Conservation (phyloP, 2,888 invertebrate species). For the Drosophila monieri region DNA sequence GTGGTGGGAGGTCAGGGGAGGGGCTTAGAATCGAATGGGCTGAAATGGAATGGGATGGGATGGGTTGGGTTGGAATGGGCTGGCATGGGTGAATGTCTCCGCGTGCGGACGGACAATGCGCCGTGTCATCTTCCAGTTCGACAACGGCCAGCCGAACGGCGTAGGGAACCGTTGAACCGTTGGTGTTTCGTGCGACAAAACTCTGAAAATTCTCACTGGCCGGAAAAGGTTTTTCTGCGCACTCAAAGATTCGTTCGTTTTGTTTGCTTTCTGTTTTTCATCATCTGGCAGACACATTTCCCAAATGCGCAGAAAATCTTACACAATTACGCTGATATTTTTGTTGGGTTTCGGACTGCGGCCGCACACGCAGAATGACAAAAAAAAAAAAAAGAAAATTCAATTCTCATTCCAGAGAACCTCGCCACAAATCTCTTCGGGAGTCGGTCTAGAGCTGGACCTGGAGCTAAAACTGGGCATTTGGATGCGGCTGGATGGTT, state of each 20-base stretch:
- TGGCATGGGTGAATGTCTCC: constrained; percentile 70
- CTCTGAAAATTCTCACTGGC: constrained; percentile 55
- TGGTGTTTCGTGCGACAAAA: constrained; percentile 72
- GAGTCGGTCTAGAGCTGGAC: constrained; percentile 15
- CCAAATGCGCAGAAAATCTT: constrained; percentile 58
- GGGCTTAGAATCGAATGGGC: constrained; percentile 1
- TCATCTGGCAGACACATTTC: constrained; percentile 52
- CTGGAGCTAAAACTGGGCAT: constrained; percentile 30
- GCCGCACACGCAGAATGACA: constrained; percentile 57
- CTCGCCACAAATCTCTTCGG: constrained; percentile 23
- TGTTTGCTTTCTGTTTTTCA: constrained; percentile 41
- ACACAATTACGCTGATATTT: constrained; percentile 62
- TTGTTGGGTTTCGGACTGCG: constrained; percentile 52
- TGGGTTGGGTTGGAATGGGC: constrained; percentile 39
- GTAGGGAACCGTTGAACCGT: constrained; percentile 63
- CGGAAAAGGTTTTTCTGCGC: constrained; percentile 50
- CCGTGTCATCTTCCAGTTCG: constrained; percentile 72
- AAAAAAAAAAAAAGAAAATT: constrained; percentile 47
- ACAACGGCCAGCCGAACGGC: constrained; percentile 62
- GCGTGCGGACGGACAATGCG: constrained; percentile 46
- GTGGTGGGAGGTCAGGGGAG: not conserved
- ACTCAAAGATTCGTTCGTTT: constrained; percentile 33
- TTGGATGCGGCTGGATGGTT: constrained; percentile 50
- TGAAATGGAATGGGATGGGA: constrained; percentile 22
- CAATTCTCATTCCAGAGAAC: constrained; percentile 52